Conservation (phyloP, 1,140 invertebrate genomes). For the Drosophila aff. region DNA sequence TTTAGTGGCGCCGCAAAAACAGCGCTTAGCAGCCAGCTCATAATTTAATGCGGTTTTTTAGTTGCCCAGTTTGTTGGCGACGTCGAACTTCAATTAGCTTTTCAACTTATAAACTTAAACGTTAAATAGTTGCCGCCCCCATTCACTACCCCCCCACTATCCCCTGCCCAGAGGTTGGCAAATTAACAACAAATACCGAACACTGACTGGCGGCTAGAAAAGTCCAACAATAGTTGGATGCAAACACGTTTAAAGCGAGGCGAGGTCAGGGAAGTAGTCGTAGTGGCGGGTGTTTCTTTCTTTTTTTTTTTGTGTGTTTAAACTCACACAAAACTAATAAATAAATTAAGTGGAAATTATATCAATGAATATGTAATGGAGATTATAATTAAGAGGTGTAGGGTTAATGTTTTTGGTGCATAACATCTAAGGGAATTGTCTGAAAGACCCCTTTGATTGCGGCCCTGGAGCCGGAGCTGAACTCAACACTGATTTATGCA, state of each 20-base stretch:
- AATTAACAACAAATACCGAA: slow-evolving; percentile 50
- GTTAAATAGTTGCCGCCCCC: slow-evolving; percentile 62
- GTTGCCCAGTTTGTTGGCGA: slow-evolving; percentile 33
- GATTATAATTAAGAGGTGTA: not conserved
- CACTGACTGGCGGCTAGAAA: slow-evolving; percentile 48
- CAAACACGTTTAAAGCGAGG: slow-evolving; percentile 59
- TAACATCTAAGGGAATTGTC: not conserved
- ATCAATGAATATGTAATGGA: slow-evolving; percentile 1
- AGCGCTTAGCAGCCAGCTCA: slow-evolving; percentile 28
- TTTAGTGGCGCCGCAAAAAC: slow-evolving; percentile 53
- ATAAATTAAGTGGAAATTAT: slow-evolving; percentile 1
- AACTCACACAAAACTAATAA: not conserved
- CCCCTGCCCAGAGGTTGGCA: slow-evolving; percentile 22
- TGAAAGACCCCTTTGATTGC: not conserved
- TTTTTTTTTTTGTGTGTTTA: not conserved
- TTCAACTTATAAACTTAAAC: slow-evolving; percentile 75
- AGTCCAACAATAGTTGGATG: slow-evolving; percentile 52
- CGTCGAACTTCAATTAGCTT: slow-evolving; percentile 77
- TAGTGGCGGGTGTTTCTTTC: not conserved
- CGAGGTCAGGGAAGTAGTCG: slow-evolving; percentile 5
- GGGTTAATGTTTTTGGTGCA: not conserved
- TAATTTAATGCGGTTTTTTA: slow-evolving; percentile 27
- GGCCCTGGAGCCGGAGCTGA: slow-evolving; percentile 15
- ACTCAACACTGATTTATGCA: slow-evolving; percentile 64
- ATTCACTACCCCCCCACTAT: not conserved